Conservation (phyloP, 1,140 invertebrate genomes). For the Ceratina australensis region DNA sequence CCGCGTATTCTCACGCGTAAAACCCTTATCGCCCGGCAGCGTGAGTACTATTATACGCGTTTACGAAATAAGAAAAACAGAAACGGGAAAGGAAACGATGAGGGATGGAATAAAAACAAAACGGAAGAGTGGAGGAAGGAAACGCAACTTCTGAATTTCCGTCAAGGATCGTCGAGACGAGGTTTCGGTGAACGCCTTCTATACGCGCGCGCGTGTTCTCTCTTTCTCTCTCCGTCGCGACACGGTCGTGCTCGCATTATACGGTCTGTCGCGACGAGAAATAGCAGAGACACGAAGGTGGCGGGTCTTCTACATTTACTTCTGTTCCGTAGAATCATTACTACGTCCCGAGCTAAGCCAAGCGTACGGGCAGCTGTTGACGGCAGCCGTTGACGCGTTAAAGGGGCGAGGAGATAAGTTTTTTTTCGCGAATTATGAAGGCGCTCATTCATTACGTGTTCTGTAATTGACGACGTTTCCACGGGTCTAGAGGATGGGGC, state of each 20-base stretch:
- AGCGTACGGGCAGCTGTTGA: conserved; percentile 52
- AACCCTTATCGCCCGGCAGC: conserved; percentile 30
- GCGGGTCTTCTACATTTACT: conserved; percentile 55
- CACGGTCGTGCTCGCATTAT: conserved; percentile 41
- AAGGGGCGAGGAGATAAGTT: conserved; percentile 58
- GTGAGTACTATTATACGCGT: conserved; percentile 31
- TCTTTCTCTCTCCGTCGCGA: conserved; percentile 19
- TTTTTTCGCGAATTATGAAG: conserved; percentile 52
- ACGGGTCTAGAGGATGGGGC: conserved; percentile 17
- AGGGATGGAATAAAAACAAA: not conserved
- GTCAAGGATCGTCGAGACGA: conserved; percentile 49
- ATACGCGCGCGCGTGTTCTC: not conserved
- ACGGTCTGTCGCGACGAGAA: conserved; percentile 61
- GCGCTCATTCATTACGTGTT: conserved; percentile 60
- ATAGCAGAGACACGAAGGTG: conserved; percentile 52
- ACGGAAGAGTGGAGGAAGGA: conserved; percentile 2
- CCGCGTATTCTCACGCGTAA: conserved; percentile 34
- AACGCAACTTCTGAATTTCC: conserved; percentile 45
- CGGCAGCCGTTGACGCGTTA: conserved; percentile 50
- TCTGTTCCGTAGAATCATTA: conserved; percentile 58
- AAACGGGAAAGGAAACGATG: not conserved
- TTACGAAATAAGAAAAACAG: not conserved
- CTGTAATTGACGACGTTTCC: conserved; percentile 57
- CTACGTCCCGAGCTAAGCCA: conserved; percentile 59
- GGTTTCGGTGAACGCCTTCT: conserved; percentile 32